Percentiles rank a stretch among this genome's conserved stretches.
phyloP scores from a whole-genome alignment of 2,113 vertebrate genomes.

The Anthoscopus minutus region DNA sequence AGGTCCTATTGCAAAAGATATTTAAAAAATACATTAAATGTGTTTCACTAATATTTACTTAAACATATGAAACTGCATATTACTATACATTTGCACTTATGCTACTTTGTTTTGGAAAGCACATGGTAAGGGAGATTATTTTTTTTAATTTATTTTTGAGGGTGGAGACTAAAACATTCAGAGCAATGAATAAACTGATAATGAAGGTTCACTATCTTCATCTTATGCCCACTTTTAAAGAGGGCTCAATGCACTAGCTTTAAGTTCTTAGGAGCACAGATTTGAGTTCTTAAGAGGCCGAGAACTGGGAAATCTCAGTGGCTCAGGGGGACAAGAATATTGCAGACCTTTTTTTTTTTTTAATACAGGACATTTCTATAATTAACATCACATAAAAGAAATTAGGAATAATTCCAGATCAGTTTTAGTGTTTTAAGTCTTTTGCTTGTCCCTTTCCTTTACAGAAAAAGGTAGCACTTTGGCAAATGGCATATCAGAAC shows the following conservation, averaged over 20 bases:
- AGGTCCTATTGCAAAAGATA: not conserved
- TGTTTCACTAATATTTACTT: not conserved
- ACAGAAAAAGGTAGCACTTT: not conserved
- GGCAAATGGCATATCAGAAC: not conserved
- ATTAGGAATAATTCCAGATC: not conserved
- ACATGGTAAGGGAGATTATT: not conserved
- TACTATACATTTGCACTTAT: not conserved
- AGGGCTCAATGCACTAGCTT: not conserved
- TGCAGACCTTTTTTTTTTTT: not conserved
- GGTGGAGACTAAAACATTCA: not conserved
- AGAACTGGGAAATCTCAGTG: not conserved
- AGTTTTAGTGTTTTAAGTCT: not conserved
- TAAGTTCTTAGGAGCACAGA: accelerated
- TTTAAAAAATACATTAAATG: not conserved
- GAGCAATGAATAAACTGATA: not conserved
- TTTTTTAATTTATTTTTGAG: not conserved
- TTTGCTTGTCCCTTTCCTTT: not conserved
- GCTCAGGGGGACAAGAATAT: not conserved
- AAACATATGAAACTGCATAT: not conserved
- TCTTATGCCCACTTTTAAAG: not conserved
- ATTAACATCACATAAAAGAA: not conserved
- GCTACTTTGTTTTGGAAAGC: not conserved
- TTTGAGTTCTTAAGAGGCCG: not conserved
- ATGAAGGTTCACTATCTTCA: not conserved
- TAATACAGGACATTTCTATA: not conserved